phyloP scores from a whole-genome alignment of 2,113 vertebrate species.

The Hypanus sabinus region DNA sequence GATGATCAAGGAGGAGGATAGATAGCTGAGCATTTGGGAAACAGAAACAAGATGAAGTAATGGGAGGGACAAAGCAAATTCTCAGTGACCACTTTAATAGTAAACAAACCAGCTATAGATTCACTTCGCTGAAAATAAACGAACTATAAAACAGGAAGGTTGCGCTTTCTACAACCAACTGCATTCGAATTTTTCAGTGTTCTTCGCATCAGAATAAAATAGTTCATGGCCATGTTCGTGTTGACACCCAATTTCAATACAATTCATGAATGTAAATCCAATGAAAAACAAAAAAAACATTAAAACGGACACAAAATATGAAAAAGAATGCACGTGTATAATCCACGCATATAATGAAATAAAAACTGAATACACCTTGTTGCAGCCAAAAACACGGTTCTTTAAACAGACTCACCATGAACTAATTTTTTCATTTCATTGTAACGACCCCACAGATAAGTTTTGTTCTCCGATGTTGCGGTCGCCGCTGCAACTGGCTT shows the following conservation, averaged over 20 bases:
- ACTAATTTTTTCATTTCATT: conserved; percentile 68
- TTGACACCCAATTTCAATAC: neutral
- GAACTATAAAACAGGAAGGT: neutral
- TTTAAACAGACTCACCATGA: conserved; percentile 53
- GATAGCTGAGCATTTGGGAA: no score
- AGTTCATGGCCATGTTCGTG: neutral
- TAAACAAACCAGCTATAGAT: neutral
- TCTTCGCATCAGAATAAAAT: neutral
- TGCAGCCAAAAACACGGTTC: neutral
- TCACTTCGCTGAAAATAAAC: neutral
- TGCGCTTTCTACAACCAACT: neutral
- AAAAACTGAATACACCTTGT: neutral
- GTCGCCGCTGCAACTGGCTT: conserved; percentile 43
- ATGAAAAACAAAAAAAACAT: neutral
- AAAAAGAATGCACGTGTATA: neutral
- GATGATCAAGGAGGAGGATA: no score
- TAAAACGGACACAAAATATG: neutral
- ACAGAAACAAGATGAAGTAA: no score
- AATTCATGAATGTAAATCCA: neutral
- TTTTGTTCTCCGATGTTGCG: conserved; percentile 48
- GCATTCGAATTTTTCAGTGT: neutral
- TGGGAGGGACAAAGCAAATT: no score
- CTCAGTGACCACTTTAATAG: no score
- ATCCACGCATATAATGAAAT: no score
- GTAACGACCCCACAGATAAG: conserved; percentile 62